These are phyloP conservation scores for Sarcophaga subvicina DNA, from an alignment of 2,888 invertebrate genomes.

Conservation along the genomic window DNA sequence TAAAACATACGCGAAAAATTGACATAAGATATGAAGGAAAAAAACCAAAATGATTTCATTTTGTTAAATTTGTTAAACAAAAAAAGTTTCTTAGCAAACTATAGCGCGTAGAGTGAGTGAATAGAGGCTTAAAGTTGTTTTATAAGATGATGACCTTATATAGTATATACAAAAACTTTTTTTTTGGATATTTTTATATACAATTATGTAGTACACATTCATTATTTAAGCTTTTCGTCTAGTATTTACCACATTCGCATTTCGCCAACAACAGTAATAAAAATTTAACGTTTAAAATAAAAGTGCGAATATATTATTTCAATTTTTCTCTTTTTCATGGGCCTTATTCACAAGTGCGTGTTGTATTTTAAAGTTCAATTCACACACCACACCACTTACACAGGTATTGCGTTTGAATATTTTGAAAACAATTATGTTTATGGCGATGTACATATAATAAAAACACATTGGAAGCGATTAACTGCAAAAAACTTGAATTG, in stretches of 20 bases:
- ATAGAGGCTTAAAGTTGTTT: no score
- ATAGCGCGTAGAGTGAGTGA: no score
- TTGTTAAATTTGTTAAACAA: no score
- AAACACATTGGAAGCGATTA: not conserved
- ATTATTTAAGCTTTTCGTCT: not conserved
- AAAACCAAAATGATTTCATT: no score
- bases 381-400: not conserved
- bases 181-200: constrained; percentile 19
- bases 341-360: not conserved
- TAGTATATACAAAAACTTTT: constrained; percentile 2
- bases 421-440: not conserved
- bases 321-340: not conserved
- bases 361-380: constrained; percentile 27
- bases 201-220: not conserved
- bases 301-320: constrained; percentile 24
- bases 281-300: not conserved
- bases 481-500: not conserved
- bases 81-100: no score
- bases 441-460: not conserved
- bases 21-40: no score
- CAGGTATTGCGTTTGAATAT: not conserved
- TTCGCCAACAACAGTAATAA: not conserved
- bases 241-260: not conserved
- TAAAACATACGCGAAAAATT: no score
- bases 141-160: no score